Evolutionary conservation across 2,888 invertebrate genomes (phyloP).

Genomic region (Suillia variegata): DNA sequence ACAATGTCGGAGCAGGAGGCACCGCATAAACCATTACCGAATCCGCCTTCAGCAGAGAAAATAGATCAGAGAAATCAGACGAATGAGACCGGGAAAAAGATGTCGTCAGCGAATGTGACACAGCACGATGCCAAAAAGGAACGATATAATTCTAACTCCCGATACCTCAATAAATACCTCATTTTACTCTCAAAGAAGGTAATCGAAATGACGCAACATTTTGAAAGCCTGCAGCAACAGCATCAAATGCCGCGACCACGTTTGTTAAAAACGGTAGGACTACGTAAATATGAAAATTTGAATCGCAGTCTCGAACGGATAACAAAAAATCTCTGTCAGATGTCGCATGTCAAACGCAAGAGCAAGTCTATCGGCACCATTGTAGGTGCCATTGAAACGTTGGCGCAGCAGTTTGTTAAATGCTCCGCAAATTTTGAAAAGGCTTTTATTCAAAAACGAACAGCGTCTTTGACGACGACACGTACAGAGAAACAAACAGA

Average conservation of each 20-base stretch:
- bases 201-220: constrained; percentile 40
- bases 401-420: constrained; percentile 43
- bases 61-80: too few species aligned
- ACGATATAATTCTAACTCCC: constrained; percentile 33
- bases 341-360: constrained; percentile 37
- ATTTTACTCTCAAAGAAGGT: constrained; percentile 44
- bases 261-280: constrained; percentile 25
- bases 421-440: constrained; percentile 43
- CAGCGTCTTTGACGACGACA: background rate
- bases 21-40: constrained; percentile 18
- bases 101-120: background rate
- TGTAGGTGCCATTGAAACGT: constrained; percentile 38
- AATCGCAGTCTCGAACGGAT: constrained; percentile 45
- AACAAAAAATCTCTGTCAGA: constrained; percentile 38
- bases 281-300: constrained; percentile 37
- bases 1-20: background rate
- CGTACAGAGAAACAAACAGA: constrained; percentile 20
- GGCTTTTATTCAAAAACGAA: too few species aligned
- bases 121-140: constrained; percentile 18
- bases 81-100: background rate
- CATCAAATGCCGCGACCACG: constrained; percentile 7
- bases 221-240: constrained; percentile 33
- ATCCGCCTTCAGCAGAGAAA: background rate
- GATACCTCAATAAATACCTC: constrained; percentile 45
- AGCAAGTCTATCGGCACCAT: constrained; percentile 38